These are phyloP conservation scores for Tupiocoris notatus DNA, from an alignment of 2,888 invertebrate genomes.

Conservation along the genomic window DNA sequence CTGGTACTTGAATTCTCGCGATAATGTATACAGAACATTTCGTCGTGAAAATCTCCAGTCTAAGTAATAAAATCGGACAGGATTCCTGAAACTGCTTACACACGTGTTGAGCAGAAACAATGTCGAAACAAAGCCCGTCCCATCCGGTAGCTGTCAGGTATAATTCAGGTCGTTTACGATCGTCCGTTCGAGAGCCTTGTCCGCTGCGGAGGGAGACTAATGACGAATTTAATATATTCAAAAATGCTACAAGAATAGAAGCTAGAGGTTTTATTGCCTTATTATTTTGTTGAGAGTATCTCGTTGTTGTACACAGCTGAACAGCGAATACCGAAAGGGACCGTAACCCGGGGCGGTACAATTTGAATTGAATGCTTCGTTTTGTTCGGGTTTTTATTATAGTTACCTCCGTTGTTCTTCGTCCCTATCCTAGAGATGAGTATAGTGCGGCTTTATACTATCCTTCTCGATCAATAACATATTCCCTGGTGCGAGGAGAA, in stretches of 20 bases:
- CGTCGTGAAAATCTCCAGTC: no score
- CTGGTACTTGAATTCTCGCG: no score
- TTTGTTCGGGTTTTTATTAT: constrained; percentile 32
- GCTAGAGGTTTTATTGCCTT: background rate
- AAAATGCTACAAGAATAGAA: background rate
- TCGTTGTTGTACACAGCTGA: no score
- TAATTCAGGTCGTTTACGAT: background rate
- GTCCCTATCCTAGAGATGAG: no score
- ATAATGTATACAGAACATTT: no score
- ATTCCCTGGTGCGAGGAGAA: constrained; percentile 20
- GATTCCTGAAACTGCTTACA: background rate
- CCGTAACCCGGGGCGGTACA: constrained; percentile 7
- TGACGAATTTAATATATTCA: constrained; percentile 39
- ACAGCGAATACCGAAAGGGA: background rate
- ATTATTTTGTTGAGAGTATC: background rate
- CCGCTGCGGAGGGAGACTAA: background rate
- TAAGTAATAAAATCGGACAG: background rate
- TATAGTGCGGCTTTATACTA: background rate
- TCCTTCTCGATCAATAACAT: constrained; percentile 40
- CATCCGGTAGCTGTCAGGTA: background rate
- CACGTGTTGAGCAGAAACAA: background rate
- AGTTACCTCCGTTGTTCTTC: no score
- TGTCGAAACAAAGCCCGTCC: no score
- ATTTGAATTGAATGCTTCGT: constrained; percentile 37
- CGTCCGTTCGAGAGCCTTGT: background rate